phyloP scores from a whole-genome alignment of 2,797 vertebrate genomes.

The Rhynchonycteris naso region DNA sequence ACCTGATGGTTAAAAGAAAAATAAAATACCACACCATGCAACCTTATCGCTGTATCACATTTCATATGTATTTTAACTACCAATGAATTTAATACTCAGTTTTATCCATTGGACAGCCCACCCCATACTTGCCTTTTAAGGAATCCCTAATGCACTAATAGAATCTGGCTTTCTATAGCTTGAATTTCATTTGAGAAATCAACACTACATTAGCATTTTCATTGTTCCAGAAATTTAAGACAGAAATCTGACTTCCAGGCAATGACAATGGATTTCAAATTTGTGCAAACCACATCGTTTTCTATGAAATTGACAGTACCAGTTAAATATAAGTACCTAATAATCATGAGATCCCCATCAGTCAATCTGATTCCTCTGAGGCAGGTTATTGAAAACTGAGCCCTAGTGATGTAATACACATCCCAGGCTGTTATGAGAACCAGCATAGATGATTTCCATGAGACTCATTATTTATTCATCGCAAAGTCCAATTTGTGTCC shows the following conservation, averaged over 20 bases:
- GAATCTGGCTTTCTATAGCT: not conserved
- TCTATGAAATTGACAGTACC: slow-evolving; percentile 16
- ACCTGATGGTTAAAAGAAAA: not conserved
- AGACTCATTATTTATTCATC: slow-evolving; percentile 78
- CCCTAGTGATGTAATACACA: slow-evolving; percentile 60
- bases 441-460: slow-evolving; percentile 62
- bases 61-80: not conserved
- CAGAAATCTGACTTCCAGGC: slow-evolving; percentile 29
- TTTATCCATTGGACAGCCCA: not conserved
- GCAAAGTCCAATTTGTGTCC: slow-evolving; percentile 75
- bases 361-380: slow-evolving; percentile 58
- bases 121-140: not conserved
- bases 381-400: slow-evolving; percentile 69
- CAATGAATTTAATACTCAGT: not conserved
- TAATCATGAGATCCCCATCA: not conserved
- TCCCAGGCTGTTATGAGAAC: slow-evolving; percentile 60
- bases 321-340: slow-evolving; percentile 26
- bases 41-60: not conserved
- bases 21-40: not conserved
- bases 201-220: slow-evolving; percentile 49
- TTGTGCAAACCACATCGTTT: not conserved
- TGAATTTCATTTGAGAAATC: slow-evolving; percentile 52
- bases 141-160: not conserved
- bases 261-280: slow-evolving; percentile 54
- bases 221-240: slow-evolving; percentile 23